phyloP scores from a whole-genome alignment of 2,888 invertebrate genomes.

The Alloplasta piceator region DNA sequence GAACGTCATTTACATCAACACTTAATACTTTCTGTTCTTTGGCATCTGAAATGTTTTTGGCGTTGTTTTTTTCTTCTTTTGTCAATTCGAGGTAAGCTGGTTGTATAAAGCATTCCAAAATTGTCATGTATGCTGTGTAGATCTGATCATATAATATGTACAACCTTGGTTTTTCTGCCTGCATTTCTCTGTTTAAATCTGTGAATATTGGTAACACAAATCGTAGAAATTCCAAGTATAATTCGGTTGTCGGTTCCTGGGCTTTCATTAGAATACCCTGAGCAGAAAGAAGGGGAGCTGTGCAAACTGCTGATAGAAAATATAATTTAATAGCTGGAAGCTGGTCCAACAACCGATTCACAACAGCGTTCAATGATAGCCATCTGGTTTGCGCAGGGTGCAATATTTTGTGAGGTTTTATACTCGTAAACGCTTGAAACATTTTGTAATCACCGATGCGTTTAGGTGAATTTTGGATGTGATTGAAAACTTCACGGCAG shows the following conservation, averaged over 20 bases:
- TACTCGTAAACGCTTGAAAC: conserved; percentile 69
- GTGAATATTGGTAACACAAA: too few species aligned
- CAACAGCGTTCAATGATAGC: conserved; percentile 58
- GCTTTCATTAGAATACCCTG: conserved; percentile 53
- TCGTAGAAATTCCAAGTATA: too few species aligned
- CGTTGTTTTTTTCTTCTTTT: too few species aligned
- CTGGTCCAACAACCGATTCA: conserved; percentile 62
- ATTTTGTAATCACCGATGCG: conserved; percentile 47
- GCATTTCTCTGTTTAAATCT: conserved; percentile 15
- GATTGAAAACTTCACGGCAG: conserved; percentile 69
- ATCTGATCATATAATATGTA: conserved; percentile 9
- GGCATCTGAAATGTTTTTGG: neutral
- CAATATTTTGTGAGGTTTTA: conserved; percentile 64
- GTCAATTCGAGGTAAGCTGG: too few species aligned
- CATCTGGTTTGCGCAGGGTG: conserved; percentile 63
- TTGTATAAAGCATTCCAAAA: conserved; percentile 17
- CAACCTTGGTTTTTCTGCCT: conserved; percentile 10
- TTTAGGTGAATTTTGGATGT: conserved; percentile 69
- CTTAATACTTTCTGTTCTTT: conserved; percentile 25
- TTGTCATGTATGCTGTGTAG: conserved; percentile 1
- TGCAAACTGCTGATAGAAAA: conserved; percentile 47
- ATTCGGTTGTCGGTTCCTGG: conserved; percentile 45
- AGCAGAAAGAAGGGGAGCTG: conserved; percentile 60
- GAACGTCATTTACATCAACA: conserved; percentile 22
- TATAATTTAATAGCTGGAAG: conserved; percentile 60